phyloP scores from a whole-genome alignment of 2,113 vertebrate species.

The Triplophysa siluroides region DNA sequence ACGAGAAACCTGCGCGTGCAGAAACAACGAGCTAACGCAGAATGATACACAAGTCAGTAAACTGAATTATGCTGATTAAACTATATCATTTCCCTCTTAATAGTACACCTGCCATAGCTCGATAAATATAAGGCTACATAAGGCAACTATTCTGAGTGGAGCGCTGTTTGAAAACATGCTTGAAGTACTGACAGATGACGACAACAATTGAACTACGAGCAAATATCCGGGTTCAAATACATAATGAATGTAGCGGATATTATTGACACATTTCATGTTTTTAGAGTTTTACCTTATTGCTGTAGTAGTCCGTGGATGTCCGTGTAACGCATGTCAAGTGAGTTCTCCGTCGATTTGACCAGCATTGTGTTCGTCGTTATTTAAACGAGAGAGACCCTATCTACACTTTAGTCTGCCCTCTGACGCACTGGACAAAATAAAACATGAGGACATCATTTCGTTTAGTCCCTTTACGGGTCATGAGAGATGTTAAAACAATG shows the following conservation, averaged over 20 bases:
- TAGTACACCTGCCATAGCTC: conserved; percentile 10
- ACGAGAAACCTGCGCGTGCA: neutral
- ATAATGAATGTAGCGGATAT: neutral
- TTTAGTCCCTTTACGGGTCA: conserved; percentile 12
- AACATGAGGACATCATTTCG: neutral
- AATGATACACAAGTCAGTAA: neutral
- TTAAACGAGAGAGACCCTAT: conserved; percentile 18
- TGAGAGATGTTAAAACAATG: conserved; percentile 16
- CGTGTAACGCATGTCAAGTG: conserved; percentile 44
- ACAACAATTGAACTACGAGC: neutral
- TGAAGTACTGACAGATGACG: neutral
- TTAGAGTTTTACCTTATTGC: conserved; percentile 54
- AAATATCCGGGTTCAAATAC: neutral
- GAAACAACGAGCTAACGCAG: neutral
- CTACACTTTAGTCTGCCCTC: neutral
- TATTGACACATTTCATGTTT: neutral
- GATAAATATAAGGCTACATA: neutral
- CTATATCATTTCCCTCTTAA: neutral
- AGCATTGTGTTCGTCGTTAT: conserved; percentile 52
- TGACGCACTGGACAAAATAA: conserved; percentile 5
- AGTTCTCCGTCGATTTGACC: conserved; percentile 43
- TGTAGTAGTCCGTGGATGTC: conserved; percentile 51
- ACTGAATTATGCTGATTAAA: neutral
- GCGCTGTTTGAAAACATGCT: neutral
- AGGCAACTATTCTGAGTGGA: neutral